These are phyloP conservation scores for Thyatira batis DNA, from an alignment of 2,888 invertebrate species.

Conservation along the genomic window DNA sequence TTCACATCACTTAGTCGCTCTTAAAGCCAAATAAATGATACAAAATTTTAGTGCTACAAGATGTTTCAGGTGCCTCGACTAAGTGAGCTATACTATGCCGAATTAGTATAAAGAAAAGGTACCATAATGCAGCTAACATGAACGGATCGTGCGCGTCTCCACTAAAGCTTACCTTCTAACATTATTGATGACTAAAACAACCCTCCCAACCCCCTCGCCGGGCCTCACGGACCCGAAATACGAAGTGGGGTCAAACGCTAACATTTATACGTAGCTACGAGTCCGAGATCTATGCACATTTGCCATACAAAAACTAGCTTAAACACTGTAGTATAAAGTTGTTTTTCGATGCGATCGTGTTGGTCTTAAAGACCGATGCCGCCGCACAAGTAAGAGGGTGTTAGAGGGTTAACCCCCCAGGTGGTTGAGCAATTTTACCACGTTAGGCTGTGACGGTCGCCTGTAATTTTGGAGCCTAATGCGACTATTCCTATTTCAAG, in stretches of 20 bases:
- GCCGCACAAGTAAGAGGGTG: conserved; percentile 44
- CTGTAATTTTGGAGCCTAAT: conserved; percentile 81
- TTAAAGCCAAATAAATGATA: too few species aligned
- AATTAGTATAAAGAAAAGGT: conserved; percentile 9
- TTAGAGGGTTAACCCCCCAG: conserved; percentile 70
- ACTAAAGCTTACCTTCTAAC: conserved; percentile 72
- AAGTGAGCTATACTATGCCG: conserved; percentile 19
- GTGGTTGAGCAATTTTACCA: conserved; percentile 79
- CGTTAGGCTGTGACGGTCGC: conserved; percentile 80
- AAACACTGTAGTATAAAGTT: conserved; percentile 15
- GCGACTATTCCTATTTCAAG: conserved; percentile 82
- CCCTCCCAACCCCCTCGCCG: conserved; percentile 50
- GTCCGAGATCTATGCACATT: conserved; percentile 28
- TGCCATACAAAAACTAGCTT: conserved; percentile 18
- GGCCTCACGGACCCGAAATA: conserved; percentile 59
- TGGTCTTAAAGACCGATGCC: conserved; percentile 41
- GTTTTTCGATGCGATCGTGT: conserved; percentile 12
- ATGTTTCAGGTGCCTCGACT: too few species aligned
- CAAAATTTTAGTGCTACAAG: too few species aligned
- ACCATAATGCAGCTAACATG: conserved; percentile 29
- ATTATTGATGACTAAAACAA: conserved; percentile 79
- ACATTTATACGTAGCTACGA: conserved; percentile 50
- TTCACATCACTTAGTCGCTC: too few species aligned
- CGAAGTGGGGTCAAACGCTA: conserved; percentile 79
- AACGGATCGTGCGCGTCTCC: conserved; percentile 57